phyloP scores from a whole-genome alignment of 2,113 vertebrate genomes.

The Campylorhamphus procurvoides region DNA sequence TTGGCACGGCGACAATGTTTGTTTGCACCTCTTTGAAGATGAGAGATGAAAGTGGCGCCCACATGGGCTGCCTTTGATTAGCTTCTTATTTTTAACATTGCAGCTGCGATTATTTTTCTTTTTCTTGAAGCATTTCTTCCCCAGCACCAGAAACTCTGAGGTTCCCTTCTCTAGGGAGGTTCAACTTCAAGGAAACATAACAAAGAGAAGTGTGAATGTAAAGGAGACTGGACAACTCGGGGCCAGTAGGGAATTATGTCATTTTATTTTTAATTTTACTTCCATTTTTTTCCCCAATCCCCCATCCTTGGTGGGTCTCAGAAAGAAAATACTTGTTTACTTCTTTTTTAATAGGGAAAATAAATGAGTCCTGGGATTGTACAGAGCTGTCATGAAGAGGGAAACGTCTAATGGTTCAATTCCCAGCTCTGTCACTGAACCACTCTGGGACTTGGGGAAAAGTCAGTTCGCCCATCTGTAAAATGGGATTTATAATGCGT shows the following conservation, averaged over 20 bases:
- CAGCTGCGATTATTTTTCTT: constrained; percentile 77
- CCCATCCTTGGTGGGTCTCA: constrained; percentile 21
- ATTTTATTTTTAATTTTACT: constrained; percentile 75
- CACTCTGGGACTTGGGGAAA: constrained; percentile 59
- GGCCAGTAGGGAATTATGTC: constrained; percentile 52
- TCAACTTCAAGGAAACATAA: constrained; percentile 72
- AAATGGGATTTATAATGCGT: constrained; percentile 69
- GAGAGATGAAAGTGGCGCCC: constrained; percentile 88
- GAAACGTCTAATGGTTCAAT: constrained; percentile 56
- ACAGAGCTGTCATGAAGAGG: constrained; percentile 60
- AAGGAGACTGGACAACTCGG: constrained; percentile 62
- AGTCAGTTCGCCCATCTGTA: constrained; percentile 69
- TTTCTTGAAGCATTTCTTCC: constrained; percentile 67
- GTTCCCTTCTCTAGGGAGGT: constrained; percentile 64
- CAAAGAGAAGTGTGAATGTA: constrained; percentile 69
- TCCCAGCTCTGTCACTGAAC: constrained; percentile 70
- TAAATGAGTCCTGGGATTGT: constrained; percentile 64
- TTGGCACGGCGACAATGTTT: constrained; percentile 80
- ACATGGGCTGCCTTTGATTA: constrained; percentile 90
- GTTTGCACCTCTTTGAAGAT: constrained; percentile 92
- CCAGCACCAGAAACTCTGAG: constrained; percentile 66
- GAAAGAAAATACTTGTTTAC: constrained; percentile 68
- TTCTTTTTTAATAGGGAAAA: constrained; percentile 67
- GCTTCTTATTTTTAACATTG: constrained; percentile 90
- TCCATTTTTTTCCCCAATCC: constrained; percentile 57